These are phyloP conservation scores for Heliconius charithonia DNA, from an alignment of 2,888 invertebrate species.

Conservation along the genomic window DNA sequence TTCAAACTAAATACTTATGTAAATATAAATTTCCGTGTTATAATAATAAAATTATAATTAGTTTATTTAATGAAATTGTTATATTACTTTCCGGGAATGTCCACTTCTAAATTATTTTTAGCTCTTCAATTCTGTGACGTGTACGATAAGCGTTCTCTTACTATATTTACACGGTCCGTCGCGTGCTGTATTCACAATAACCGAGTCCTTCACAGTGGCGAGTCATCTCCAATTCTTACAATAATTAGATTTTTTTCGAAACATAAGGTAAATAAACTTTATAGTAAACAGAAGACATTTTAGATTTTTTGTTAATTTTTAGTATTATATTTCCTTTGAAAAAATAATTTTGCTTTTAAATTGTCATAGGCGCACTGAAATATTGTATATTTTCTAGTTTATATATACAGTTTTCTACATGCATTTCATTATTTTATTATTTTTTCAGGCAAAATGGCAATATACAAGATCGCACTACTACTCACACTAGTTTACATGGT, in stretches of 20 bases:
- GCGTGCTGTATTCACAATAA: conserved; percentile 10
- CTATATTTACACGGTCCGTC: conserved; percentile 30
- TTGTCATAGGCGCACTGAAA: not conserved
- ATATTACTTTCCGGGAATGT: not conserved
- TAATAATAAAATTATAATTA: not conserved
- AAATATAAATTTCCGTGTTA: too few relatives aligned
- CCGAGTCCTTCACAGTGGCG: conserved; percentile 1
- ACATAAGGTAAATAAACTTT: conserved; percentile 25
- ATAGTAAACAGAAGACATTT: not conserved
- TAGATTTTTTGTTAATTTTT: not conserved
- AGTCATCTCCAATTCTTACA: not conserved
- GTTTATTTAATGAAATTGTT: too few relatives aligned
- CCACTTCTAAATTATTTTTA: conserved; percentile 8
- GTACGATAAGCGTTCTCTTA: conserved; percentile 2
- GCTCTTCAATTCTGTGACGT: conserved; percentile 15
- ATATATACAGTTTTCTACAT: too few relatives aligned
- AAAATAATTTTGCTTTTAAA: not conserved
- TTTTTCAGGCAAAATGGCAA: conserved; percentile 45
- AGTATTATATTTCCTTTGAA: not conserved
- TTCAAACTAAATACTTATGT: too few relatives aligned
- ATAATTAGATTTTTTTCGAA: not conserved
- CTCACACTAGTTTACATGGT: conserved; percentile 37
- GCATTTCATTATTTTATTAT: not conserved
- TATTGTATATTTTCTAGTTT: not conserved
- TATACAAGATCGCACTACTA: conserved; percentile 37